Evolutionary conservation across 2,797 vertebrate genomes (phyloP).

Genomic region (Australoheros facetus): DNA sequence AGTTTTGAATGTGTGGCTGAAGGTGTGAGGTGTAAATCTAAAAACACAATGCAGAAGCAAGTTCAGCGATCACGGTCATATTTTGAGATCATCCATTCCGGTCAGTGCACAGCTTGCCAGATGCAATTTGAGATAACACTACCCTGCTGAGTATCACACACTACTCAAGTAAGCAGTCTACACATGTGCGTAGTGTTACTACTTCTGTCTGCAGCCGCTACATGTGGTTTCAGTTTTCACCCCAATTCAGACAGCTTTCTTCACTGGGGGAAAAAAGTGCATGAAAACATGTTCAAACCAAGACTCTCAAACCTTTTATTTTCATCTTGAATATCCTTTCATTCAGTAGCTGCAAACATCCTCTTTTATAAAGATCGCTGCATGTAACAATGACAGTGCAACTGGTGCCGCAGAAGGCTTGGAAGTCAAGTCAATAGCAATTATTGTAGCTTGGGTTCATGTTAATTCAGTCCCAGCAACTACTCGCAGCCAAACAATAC

Average conservation of each 20-base stretch:
- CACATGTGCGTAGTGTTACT: not conserved
- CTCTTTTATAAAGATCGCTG: constrained; percentile 34
- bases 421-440: constrained; percentile 55
- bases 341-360: constrained; percentile 36
- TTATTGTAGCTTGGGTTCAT: constrained; percentile 38
- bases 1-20: not conserved
- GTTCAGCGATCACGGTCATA: not conserved
- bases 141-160: not conserved
- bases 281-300: constrained; percentile 11
- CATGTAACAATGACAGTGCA: constrained; percentile 50
- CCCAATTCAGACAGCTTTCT: not conserved
- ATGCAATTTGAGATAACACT: not conserved
- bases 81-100: not conserved
- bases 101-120: not conserved
- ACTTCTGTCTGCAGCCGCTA: not conserved
- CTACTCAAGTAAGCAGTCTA: fast-evolving
- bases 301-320: constrained; percentile 43
- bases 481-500: constrained; percentile 57
- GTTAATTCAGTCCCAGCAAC: constrained; percentile 41
- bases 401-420: constrained; percentile 34
- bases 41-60: not conserved
- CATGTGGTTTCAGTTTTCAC: not conserved
- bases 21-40: not conserved
- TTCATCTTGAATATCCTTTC: constrained; percentile 31
- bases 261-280: not conserved